Base-by-base conservation (phyloP, 2,888 invertebrate genomes). In the Caenorhabditis japonica region DNA sequence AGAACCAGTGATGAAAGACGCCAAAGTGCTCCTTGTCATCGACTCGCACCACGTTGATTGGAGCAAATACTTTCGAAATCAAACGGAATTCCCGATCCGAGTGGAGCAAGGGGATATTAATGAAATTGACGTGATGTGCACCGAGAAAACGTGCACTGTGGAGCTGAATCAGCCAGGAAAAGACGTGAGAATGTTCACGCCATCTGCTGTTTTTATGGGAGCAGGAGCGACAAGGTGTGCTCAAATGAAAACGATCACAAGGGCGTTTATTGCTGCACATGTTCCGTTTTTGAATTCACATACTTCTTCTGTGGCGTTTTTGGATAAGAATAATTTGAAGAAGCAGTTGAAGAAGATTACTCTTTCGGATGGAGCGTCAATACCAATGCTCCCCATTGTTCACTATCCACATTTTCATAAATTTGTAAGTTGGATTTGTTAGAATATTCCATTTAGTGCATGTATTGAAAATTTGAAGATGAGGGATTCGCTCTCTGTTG, bases 401-500 rank as follows among this genome's bases (percentile, higher is more conserved):
- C 82, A 82, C 39, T 80, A 82, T 55, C 82, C 82, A 4, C 73
- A 79, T 51, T 82, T 82, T 56, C 72, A 77, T 15, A 80, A 79
- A 62, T 82, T 82, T 60, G 82, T 82, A n/a, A 68, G 79, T 75
- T 60, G 33, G 12, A 21, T 36, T 47, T 44, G 1, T n/a, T 36
- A n/a, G n/a, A n/a, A n/a, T n/a, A n/a, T n/a, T n/a, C n/a, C n/a
- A n/a, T n/a, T n/a, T n/a, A n/a, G n/a, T n/a, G n/a, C n/a, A n/a
- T n/a, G n/a, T n/a, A n/a, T n/a, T n/a, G n/a, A n/a, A n/a, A n/a
- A n/a, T n/a, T n/a, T n/a, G n/a, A n/a, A n/a, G n/a, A n/a, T n/a
- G n/a, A n/a, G n/a, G n/a, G n/a, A n/a, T n/a, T n/a, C n/a, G n/a
- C n/a, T n/a, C n/a, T n/a, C n/a, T n/a, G n/a, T n/a, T n/a, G n/a